Percentiles rank a stretch among this genome's conserved stretches.
These are phyloP conservation scores for Maccullochella peelii DNA, from an alignment of 2,113 vertebrate genomes.

Conservation along the genomic window DNA sequence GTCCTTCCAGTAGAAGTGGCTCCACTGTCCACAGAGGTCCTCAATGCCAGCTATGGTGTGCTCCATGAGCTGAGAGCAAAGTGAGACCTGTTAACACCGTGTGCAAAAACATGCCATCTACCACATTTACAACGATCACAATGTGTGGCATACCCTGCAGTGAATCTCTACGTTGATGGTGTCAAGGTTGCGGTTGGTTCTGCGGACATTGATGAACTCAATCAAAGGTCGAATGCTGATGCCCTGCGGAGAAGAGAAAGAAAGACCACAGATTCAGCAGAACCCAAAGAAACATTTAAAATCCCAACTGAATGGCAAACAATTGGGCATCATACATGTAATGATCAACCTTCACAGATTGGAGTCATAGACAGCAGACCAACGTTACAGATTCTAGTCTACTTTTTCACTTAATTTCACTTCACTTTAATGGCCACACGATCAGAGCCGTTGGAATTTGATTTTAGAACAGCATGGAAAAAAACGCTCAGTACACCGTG, in stretches of 20 bases:
- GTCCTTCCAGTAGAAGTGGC: constrained; percentile 98
- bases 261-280: neutral
- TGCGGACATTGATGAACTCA: constrained; percentile 93
- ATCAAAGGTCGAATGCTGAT: constrained; percentile 96
- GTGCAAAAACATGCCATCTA: neutral
- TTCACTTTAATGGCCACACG: too few relatives aligned
- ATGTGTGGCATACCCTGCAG: constrained; percentile 86
- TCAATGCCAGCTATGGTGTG: constrained; percentile 95
- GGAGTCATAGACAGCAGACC: too few relatives aligned
- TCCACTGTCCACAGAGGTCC: constrained; percentile 98
- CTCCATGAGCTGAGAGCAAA: constrained; percentile 90
- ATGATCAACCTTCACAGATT: neutral
- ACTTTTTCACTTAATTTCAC: too few relatives aligned
- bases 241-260: constrained; percentile 82
- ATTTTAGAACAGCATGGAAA: too few relatives aligned
- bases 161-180: constrained; percentile 95
- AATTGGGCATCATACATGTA: neutral
- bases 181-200: constrained; percentile 91
- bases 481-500: neutral
- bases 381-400: neutral
- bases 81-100: neutral
- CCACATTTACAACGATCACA: neutral
- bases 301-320: neutral
- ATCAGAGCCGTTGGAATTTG: too few relatives aligned
- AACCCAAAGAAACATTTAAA: neutral